Evolutionary conservation across 2,113 vertebrate genomes (phyloP).

Genomic region (Zosterops japonicus): DNA sequence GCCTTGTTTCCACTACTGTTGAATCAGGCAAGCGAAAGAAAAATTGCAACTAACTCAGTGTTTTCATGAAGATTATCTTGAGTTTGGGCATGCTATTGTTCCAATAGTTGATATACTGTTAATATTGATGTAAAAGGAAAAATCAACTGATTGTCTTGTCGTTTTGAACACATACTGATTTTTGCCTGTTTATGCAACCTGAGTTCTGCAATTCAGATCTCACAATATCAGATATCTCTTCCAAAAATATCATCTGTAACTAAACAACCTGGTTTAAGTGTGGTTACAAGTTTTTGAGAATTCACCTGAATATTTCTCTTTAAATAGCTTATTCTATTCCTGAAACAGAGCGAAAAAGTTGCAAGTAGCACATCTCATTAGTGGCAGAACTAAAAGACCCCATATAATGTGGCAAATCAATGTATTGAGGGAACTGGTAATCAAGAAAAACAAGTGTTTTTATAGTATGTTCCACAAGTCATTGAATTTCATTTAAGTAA

Average conservation of each 20-base stretch:
- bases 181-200: neutral
- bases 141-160: neutral
- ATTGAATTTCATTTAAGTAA: slow-evolving; percentile 17
- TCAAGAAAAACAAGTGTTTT: slow-evolving; percentile 56
- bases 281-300: neutral
- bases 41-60: neutral
- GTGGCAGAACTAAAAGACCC: neutral
- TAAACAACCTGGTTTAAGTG: neutral
- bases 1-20: neutral
- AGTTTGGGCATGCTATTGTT: neutral
- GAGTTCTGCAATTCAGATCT: neutral
- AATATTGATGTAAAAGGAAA: neutral
- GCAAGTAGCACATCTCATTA: neutral
- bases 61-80: neutral
- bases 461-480: neutral
- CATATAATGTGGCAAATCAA: slow-evolving; percentile 12
- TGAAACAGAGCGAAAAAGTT: neutral
- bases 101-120: neutral
- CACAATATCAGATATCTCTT: neutral
- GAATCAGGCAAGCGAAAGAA: neutral
- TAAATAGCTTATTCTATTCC: neutral
- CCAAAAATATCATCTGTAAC: neutral
- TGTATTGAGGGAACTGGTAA: slow-evolving; percentile 40
- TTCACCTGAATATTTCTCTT: neutral
- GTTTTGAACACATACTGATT: neutral